Evolutionary conservation across 2,888 invertebrate species (phyloP), one percentile per base, ranked within the genome.

Genomic region (Dicyrtoma fusca): DNA sequence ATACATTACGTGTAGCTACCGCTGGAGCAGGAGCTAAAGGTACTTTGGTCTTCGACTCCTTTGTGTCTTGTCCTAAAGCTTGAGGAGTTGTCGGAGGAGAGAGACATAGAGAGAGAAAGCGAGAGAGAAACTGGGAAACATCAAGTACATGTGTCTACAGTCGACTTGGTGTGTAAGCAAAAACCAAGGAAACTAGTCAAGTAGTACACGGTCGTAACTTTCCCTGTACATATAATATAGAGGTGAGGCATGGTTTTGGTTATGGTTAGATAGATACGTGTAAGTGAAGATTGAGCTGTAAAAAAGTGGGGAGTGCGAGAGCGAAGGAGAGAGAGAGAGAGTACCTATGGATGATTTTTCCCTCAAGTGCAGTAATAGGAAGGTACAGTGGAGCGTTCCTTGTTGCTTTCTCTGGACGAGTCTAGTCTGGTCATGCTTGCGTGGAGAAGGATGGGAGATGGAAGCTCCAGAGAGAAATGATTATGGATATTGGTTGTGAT

Each of bases 401-500:
- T 34, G 34, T 34, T 34, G 34, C 34, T 3, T 34, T 34, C 34
- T 34, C 34, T 34, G 4, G 34, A 5, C 34, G 34, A n/a, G n/a
- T n/a, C n/a, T n/a, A n/a, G n/a, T n/a, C n/a, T 49, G 49, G 13
- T 10, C 34, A 3, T 34, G 34, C 34, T 34, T 34, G 34, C 8
- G 34, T 1, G 34, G 6, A 42, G 59, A 25, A 62, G 44, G 42
- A 42, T 44, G 62, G 8, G 44, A 19, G 26, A 11, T 13, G 47
- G 11, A 17, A 63, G 47, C 17, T 42, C 26, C 21, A 42, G 64
- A 71, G 65, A 71, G 71, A 71, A 64, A 71, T 71, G 71, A 71
- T 71, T 71, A 71, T 71, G 71, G 71, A 65, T 71, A 71, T 71
- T 71, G 71, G 59, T 47, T 59, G 64, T 65, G 64, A 64, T 64